These are phyloP conservation scores for Basileuterus tristriatus DNA, from an alignment of 2,797 vertebrate genomes.

Conservation along the genomic window DNA sequence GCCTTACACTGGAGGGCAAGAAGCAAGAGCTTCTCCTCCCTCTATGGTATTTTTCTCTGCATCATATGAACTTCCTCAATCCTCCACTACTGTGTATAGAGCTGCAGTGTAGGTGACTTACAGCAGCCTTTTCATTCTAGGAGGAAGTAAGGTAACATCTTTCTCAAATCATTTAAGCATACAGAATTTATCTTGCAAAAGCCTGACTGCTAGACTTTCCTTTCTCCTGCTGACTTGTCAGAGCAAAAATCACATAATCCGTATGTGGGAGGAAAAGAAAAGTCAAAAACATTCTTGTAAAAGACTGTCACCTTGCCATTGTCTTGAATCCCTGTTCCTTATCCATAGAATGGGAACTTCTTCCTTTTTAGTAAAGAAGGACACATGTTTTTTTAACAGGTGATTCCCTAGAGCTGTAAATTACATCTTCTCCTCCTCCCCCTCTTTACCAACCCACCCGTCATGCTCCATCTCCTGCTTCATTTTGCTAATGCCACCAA, in stretches of 20 bases:
- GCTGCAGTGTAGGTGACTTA: constrained; percentile 45
- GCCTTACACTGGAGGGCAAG: not conserved
- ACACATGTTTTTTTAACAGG: not conserved
- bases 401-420: constrained; percentile 1
- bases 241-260: not conserved
- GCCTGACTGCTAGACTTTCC: constrained; percentile 51
- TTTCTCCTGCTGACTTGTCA: constrained; percentile 28
- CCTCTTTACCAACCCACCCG: not conserved
- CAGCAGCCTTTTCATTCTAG: constrained; percentile 52
- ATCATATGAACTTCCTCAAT: not conserved
- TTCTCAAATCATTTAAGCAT: constrained; percentile 68
- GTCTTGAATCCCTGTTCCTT: not conserved
- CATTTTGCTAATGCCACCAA: constrained; percentile 66
- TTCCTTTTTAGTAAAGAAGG: not conserved
- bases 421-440: constrained; percentile 23
- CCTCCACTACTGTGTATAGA: constrained; percentile 25
- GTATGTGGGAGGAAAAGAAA: not conserved
- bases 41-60: not conserved
- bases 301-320: not conserved
- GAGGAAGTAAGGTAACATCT: constrained; percentile 46
- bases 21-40: not conserved
- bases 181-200: constrained; percentile 61
- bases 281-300: not conserved
- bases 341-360: not conserved
- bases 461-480: constrained; percentile 37